These are phyloP conservation scores for Perognathus longimembris DNA, from an alignment of 2,113 vertebrate species.

Conservation along the genomic window DNA sequence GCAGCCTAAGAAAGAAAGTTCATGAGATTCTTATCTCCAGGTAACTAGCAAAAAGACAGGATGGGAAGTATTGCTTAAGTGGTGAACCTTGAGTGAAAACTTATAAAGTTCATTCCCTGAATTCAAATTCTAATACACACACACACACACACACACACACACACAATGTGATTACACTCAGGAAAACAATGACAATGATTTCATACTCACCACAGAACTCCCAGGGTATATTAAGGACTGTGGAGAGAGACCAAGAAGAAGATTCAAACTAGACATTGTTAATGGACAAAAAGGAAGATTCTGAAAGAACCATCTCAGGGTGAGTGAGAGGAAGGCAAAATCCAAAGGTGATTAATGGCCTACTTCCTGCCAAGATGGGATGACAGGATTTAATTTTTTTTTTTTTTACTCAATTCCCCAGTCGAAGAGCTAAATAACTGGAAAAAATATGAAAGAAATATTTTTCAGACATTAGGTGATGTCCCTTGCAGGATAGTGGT, in stretches of 20 bases:
- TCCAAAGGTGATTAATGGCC: background rate
- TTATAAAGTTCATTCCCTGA: too few species aligned
- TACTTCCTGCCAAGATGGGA: background rate
- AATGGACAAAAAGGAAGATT: background rate
- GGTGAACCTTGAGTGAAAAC: too few species aligned
- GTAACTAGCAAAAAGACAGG: too few species aligned
- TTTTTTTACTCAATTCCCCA: background rate
- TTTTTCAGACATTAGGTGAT: background rate
- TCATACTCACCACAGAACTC: background rate
- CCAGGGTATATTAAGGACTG: constrained; percentile 18
- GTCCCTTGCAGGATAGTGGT: background rate
- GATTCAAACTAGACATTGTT: background rate
- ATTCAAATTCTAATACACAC: too few species aligned
- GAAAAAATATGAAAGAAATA: background rate
- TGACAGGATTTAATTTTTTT: background rate
- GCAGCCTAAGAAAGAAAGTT: too few species aligned
- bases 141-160: too few species aligned
- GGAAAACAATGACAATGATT: background rate
- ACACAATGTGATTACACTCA: background rate
- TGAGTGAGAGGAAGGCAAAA: background rate
- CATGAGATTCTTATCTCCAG: too few species aligned
- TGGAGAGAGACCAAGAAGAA: constrained; percentile 1
- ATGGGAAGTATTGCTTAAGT: too few species aligned
- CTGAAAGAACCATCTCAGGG: background rate
- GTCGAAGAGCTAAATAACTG: background rate